Evolutionary conservation across 1,140 invertebrate species (phyloP).

Genomic region (Drosophila littoralis): DNA sequence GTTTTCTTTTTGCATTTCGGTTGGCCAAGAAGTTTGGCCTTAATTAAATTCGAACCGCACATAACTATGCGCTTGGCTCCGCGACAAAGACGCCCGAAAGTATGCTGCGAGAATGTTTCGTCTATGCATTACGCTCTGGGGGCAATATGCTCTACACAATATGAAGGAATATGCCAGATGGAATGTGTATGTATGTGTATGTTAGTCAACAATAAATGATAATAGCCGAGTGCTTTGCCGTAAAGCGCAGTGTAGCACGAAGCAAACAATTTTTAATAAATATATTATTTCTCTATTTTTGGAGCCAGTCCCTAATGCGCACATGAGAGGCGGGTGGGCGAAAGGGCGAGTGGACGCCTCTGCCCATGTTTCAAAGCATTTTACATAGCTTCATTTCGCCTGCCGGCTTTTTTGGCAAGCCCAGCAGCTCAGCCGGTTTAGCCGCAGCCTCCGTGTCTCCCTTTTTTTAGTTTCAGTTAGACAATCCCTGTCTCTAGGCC

Average conservation of each 20-base stretch:
- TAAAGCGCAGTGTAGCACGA: conserved; percentile 51
- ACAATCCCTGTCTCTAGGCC: conserved; percentile 20
- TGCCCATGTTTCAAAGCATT: conserved; percentile 16
- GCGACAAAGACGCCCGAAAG: conserved; percentile 34
- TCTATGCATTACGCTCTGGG: conserved; percentile 13
- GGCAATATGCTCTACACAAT: conserved; percentile 18
- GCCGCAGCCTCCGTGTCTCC: neutral
- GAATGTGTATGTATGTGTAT: neutral
- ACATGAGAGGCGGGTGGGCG: conserved; percentile 4
- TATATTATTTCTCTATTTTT: conserved; percentile 59
- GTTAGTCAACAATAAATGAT: conserved; percentile 55
- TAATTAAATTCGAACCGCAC: conserved; percentile 61
- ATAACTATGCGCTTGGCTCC: neutral
- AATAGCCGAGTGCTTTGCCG: conserved; percentile 37
- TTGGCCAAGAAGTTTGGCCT: conserved; percentile 2
- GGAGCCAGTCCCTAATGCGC: conserved; percentile 31
- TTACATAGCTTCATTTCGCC: conserved; percentile 40
- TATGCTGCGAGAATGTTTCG: conserved; percentile 24
- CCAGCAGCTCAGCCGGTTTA: conserved; percentile 1
- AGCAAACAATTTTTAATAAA: conserved; percentile 70
- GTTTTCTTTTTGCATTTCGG: conserved; percentile 9
- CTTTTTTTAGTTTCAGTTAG: conserved; percentile 13
- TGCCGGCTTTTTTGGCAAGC: conserved; percentile 30
- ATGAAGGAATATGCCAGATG: conserved; percentile 11
- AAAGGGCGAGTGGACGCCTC: neutral